Conservation (phyloP, 1,140 invertebrate genomes). For the Achatina immaculata region DNA sequence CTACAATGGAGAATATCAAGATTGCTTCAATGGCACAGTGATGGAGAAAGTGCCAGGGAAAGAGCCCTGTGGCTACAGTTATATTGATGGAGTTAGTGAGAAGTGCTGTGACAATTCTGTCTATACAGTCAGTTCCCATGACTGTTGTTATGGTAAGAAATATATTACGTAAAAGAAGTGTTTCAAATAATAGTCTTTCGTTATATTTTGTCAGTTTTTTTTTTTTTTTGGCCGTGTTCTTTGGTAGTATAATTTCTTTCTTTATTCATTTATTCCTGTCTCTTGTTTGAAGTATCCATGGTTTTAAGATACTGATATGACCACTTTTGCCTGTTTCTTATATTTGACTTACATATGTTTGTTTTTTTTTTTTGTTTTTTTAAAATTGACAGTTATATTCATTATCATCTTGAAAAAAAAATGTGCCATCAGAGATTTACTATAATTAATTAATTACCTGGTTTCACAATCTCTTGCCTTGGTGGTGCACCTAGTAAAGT, state of each 20-base stretch:
- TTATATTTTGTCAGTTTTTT: not conserved
- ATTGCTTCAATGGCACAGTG: constrained; percentile 1
- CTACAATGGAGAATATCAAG: not conserved
- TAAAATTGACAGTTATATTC: no score
- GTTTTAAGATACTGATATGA: not conserved
- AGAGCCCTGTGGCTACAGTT: not conserved
- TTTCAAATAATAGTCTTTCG: not conserved
- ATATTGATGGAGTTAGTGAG: not conserved
- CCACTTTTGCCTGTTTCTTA: no score
- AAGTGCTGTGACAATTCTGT: not conserved
- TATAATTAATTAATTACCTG: no score
- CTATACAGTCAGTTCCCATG: not conserved
- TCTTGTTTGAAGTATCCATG: not conserved
- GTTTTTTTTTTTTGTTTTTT: no score
- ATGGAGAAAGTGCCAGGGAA: not conserved
- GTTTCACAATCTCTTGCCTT: no score
- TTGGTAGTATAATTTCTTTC: not conserved
- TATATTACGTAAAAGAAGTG: not conserved
- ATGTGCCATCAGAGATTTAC: no score
- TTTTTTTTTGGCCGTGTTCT: not conserved
- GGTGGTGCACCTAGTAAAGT: no score
- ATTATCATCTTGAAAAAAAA: no score
- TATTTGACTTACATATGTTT: no score
- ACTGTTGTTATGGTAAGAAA: constrained; percentile 1
- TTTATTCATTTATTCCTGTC: not conserved